Evolutionary conservation across 1,140 invertebrate species (phyloP), one percentile per base, ranked within the genome.

Genomic region (Polypedilum pembai): DNA sequence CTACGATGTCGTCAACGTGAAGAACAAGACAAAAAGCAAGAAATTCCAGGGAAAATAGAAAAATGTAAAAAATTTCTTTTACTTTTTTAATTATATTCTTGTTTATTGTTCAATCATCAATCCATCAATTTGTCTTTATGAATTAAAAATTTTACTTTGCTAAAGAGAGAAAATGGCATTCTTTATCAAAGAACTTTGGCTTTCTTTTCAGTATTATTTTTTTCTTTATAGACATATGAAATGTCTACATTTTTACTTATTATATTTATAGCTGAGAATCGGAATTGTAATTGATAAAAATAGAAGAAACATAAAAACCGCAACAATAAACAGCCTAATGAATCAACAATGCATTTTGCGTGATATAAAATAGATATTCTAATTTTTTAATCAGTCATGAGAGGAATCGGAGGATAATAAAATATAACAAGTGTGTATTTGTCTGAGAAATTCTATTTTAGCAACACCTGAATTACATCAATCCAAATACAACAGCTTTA

Each of bases 1-100:
- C 80, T 98, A 98, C 82, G 90, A 94, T 85, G 88, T 92, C 33
- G 87, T 91, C 3, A 96, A 98, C 87, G 95, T 98, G 33, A 98
- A 98, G 81, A 98, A 95, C 80, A 87, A 88, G 76, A 94, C 65
- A 20, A 69, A 69, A 8, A 69, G 65, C 65, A 69, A 18, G 10
- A 69, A 69, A 18, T 69, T 69, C 12, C n/a, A 8, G 7, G 65
- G 65, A 69, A 69, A 69, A 69, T 69, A 18, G 65, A 5, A 10
- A 69, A 69, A 69, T 69, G 0, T 4, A 18, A 69, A 69, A 8
- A 69, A 66, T 18, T 66, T 12, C 18, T 4, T 56, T 69, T 69
- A 8, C 7, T 17, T 21, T 69, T 69, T 69, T 69, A 20, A 20
- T 17, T 56, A 56, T 3, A 56, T 56, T 56, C 45, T 56, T 12